Conservation (phyloP, 1,140 invertebrate species). For the Megalonaias nervosa region DNA sequence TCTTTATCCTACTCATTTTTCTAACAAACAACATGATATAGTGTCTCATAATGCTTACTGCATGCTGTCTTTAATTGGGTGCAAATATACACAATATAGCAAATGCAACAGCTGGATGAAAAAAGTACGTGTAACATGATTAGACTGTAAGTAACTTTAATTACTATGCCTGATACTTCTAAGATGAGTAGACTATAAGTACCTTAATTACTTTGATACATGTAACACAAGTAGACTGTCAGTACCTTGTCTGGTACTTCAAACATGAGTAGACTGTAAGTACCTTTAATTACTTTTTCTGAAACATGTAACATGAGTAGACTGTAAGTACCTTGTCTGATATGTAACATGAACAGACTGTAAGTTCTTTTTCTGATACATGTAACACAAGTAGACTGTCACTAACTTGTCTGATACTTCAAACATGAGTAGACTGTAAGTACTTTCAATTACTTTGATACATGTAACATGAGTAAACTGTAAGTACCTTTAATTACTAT, state of each 20-base stretch:
- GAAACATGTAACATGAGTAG: not conserved
- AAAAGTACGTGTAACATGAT: not conserved
- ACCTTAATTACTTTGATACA: constrained; percentile 71
- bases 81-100: no score
- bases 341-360: not conserved
- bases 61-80: no score
- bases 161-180: constrained; percentile 53
- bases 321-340: not conserved
- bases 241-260: constrained; percentile 44
- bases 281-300: not conserved
- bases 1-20: no score
- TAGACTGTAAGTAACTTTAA: constrained; percentile 70
- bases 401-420: constrained; percentile 43
- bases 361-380: constrained; percentile 7
- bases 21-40: no score
- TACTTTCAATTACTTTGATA: not conserved
- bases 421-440: not conserved
- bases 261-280: not conserved
- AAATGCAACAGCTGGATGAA: no score
- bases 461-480: not conserved
- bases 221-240: not conserved
- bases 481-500: constrained; percentile 72
- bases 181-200: constrained; percentile 4
- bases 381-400: not conserved
- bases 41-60: no score